Evolutionary conservation across 92 coral and sea anemone species (phyloP).

Genomic region (Phenganax marumi): DNA sequence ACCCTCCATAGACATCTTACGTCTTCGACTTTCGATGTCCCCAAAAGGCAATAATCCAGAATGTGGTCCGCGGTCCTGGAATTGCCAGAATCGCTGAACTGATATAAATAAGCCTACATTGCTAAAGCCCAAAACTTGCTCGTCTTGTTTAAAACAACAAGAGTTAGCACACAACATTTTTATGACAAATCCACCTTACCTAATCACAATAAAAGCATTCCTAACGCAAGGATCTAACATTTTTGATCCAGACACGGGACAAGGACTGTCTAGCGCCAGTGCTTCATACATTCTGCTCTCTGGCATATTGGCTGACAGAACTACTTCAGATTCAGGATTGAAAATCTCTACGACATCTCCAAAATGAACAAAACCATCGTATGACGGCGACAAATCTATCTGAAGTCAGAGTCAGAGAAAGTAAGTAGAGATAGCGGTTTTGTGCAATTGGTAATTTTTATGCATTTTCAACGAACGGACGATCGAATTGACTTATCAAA

Average conservation of each 20-base stretch:
- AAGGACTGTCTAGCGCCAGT: constrained; percentile 76
- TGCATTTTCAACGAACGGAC: too few species aligned
- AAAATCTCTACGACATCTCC: constrained; percentile 75
- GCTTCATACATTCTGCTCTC: constrained; percentile 97
- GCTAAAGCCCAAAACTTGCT: too few species aligned
- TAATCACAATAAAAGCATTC: constrained; percentile 72
- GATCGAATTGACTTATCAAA: too few species aligned
- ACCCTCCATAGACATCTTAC: too few species aligned
- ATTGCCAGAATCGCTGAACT: too few species aligned
- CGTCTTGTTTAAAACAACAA: not conserved
- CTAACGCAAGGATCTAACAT: constrained; percentile 79
- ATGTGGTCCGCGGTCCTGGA: too few species aligned
- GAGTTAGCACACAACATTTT: not conserved
- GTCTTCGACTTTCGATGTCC: too few species aligned
- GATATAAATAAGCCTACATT: too few species aligned
- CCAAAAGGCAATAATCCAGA: too few species aligned
- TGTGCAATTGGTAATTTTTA: not conserved
- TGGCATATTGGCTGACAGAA: constrained; percentile 91
- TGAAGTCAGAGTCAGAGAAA: constrained; percentile 22
- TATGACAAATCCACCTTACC: constrained; percentile 44
- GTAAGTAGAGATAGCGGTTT: not conserved
- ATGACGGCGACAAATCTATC: constrained; percentile 77
- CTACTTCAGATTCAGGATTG: constrained; percentile 73
- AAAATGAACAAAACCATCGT: constrained; percentile 95
- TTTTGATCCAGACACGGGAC: constrained; percentile 91